These are phyloP conservation scores for Chionoecetes opilio DNA, from an alignment of 1,140 invertebrate genomes.

Conservation along the genomic window DNA sequence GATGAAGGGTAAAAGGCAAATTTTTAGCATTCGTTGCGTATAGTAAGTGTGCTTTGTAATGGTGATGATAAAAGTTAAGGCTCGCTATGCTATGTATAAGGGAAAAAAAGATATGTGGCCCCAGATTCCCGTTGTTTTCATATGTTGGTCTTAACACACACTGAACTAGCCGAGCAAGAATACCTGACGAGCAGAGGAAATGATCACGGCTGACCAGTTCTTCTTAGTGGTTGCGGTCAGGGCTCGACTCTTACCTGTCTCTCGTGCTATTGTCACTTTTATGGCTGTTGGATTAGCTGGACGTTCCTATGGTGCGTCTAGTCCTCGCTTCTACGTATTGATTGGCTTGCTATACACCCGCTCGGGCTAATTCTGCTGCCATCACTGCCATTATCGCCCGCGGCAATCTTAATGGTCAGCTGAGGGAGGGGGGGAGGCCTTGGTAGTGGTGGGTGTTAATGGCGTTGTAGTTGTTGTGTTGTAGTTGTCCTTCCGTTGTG, in stretches of 20 bases:
- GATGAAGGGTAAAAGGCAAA: too few relatives aligned
- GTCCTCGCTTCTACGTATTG: not conserved
- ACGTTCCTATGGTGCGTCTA: not conserved
- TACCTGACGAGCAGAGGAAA: slow-evolving; percentile 49
- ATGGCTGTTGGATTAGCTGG: not conserved
- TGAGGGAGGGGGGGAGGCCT: not conserved
- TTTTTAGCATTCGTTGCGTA: too few relatives aligned
- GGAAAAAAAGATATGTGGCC: not conserved
- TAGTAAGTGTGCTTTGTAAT: too few relatives aligned
- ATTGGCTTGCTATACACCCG: not conserved
- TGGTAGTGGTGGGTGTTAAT: not conserved
- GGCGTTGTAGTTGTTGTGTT: not conserved
- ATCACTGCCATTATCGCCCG: not conserved
- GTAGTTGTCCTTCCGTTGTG: not conserved
- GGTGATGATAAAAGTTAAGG: too few relatives aligned
- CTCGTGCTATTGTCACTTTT: not conserved
- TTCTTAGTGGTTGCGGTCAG: not conserved
- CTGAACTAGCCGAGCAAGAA: slow-evolving; percentile 33
- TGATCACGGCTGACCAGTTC: slow-evolving; percentile 68
- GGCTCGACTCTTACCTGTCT: slow-evolving; percentile 43
- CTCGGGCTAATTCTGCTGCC: not conserved
- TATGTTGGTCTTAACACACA: not conserved
- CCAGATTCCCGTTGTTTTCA: not conserved
- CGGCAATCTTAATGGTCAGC: not conserved
- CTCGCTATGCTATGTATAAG: too few relatives aligned